phyloP scores from a whole-genome alignment of 2,888 invertebrate genomes.

The Caenorhabditis imperialis region DNA sequence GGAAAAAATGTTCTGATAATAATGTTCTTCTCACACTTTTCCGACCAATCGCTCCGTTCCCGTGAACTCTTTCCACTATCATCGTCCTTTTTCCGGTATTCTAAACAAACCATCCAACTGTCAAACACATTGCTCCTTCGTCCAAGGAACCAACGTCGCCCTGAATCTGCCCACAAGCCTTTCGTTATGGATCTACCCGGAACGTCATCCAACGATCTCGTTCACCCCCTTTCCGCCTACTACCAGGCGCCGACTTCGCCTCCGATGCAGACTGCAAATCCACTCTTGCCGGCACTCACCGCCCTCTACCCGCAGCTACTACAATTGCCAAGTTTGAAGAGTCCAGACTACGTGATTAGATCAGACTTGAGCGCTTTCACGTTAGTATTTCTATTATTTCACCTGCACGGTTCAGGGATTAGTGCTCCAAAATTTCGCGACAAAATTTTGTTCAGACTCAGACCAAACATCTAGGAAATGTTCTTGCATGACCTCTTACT shows the following conservation, averaged over 20 bases:
- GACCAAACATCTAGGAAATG: background rate
- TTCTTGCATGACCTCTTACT: constrained; percentile 2
- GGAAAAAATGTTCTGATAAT: constrained; percentile 43
- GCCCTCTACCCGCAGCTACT: constrained; percentile 24
- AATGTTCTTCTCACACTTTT: constrained; percentile 31
- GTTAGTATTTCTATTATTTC: constrained; percentile 20
- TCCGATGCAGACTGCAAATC: constrained; percentile 2
- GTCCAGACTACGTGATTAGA: constrained; percentile 26
- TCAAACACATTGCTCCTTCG: constrained; percentile 17
- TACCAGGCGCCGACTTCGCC: constrained; percentile 37
- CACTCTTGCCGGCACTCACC: constrained; percentile 10
- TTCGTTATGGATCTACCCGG: constrained; percentile 56
- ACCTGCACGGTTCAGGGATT: too few species aligned
- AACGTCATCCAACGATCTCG: constrained; percentile 43
- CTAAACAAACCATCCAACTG: constrained; percentile 45
- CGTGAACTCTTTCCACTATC: constrained; percentile 9
- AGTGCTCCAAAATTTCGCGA: too few species aligned
- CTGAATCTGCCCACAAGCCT: constrained; percentile 6
- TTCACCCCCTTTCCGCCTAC: constrained; percentile 21
- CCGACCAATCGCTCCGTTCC: constrained; percentile 44
- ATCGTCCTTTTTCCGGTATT: constrained; percentile 45
- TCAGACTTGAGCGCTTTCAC: constrained; percentile 52
- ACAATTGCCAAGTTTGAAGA: constrained; percentile 7
- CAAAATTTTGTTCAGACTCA: too few species aligned
- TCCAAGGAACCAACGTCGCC: constrained; percentile 5